Evolutionary conservation across 2,888 invertebrate genomes (phyloP), one percentile per base, ranked within the genome.

Genomic region (Plusia festucae): DNA sequence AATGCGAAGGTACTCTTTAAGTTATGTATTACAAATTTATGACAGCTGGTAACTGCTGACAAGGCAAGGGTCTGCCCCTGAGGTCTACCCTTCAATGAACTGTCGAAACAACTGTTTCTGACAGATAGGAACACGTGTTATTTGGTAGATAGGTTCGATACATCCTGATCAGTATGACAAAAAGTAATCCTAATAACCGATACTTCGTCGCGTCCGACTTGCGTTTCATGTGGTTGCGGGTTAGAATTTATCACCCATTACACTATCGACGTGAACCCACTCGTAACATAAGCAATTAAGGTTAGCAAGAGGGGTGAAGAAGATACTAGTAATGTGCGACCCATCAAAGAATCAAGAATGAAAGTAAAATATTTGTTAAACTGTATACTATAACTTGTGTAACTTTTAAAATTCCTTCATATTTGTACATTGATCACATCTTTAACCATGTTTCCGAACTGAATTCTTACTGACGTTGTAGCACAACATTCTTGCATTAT

Each of bases 61-160:
- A 40, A 40, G 40, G 40, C 40, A 40, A 40, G 40, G 40, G 40
- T 40, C 40, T 40, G 7, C 18, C 46, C 20, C 18, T n/a, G n/a
- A n/a, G 40, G 40, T 40, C 40, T 40, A 1, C 18, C 46, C 20
- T 20, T 49, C 46, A 49, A 49, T 49, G 46, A 49, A 49, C 46
- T 49, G 46, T 2, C 46, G 20, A 49, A 49, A 49, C 46, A 49
- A 49, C 18, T 20, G 46, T 18, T 18, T 9, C 18, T 49, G 46
- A 11, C 46, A 20, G 46, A 2, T 11, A n/a, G n/a, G n/a, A n/a
- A 11, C 18, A 49, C 46, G 20, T 18, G 46, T 20, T 20, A 18
- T 20, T 49, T 11, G 11, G 46, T 20, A 49, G 46, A 9, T 20
- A 49, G n/a, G 13, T 9, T n/a, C n/a, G n/a, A 13, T 34, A 34